These are phyloP conservation scores for Sebastes diploproa DNA, from an alignment of 2,797 vertebrate species.

Conservation along the genomic window DNA sequence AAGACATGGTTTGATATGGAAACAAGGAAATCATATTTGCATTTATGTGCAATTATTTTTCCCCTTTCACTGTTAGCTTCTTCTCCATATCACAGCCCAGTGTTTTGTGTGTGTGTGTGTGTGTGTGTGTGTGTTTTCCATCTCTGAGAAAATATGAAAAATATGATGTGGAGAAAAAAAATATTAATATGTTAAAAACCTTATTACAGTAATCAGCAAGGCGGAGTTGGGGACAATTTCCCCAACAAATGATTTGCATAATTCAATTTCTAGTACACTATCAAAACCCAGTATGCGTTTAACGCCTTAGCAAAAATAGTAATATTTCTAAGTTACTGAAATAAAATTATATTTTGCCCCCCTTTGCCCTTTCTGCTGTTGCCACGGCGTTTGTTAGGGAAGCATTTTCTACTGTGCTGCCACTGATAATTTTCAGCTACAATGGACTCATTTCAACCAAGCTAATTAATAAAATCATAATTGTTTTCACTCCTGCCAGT, in stretches of 20 bases:
- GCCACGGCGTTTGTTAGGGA: slow-evolving; percentile 24
- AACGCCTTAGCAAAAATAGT: slow-evolving; percentile 50
- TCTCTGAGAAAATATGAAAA: slow-evolving; percentile 46
- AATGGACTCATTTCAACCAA: slow-evolving; percentile 46
- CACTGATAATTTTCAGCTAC: slow-evolving; percentile 38
- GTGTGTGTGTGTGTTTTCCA: slow-evolving; percentile 4
- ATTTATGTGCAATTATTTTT: slow-evolving; percentile 64
- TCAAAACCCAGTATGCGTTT: slow-evolving; percentile 58
- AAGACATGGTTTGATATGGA: slow-evolving; percentile 70
- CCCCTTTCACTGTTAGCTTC: slow-evolving; percentile 9
- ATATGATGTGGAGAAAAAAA: slow-evolving; percentile 41
- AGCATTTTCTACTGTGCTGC: slow-evolving; percentile 14
- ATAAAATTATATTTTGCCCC: slow-evolving; percentile 45
- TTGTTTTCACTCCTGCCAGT: slow-evolving; percentile 20
- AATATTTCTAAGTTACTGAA: slow-evolving; percentile 53
- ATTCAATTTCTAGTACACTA: slow-evolving; percentile 67
- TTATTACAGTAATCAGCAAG: slow-evolving; percentile 66
- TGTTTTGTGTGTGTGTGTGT: neutral
- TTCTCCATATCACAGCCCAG: slow-evolving; percentile 42
- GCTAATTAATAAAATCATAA: slow-evolving; percentile 41
- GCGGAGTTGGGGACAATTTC: slow-evolving; percentile 56
- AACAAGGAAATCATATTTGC: slow-evolving; percentile 71
- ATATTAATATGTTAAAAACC: slow-evolving; percentile 54
- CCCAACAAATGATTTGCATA: slow-evolving; percentile 64
- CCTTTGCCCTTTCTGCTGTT: slow-evolving; percentile 37